phyloP scores from a whole-genome alignment of 2,113 vertebrate genomes.

The Sylvietta virens region DNA sequence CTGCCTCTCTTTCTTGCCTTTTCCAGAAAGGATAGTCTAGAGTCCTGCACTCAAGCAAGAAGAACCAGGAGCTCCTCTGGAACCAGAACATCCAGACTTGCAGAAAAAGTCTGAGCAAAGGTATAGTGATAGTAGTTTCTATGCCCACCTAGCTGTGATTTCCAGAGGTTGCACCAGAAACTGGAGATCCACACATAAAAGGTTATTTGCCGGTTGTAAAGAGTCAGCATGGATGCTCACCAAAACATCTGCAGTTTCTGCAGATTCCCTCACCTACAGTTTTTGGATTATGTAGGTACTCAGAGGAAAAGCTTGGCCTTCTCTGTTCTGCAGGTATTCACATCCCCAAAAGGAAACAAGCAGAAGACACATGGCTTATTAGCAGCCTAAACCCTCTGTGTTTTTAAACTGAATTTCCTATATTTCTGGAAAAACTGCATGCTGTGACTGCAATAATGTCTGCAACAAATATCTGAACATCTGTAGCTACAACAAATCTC shows the following conservation, averaged over 20 bases:
- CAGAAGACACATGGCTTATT: not conserved
- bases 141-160: not conserved
- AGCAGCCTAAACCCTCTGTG: not conserved
- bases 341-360: not conserved
- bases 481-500: not conserved
- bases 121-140: not conserved
- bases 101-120: not conserved
- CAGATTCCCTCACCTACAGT: not conserved
- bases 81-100: not conserved
- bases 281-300: not conserved
- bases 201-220: not conserved
- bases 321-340: not conserved
- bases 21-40: not conserved
- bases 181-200: not conserved
- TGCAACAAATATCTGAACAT: not conserved
- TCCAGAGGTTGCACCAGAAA: not conserved
- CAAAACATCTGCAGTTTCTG: not conserved
- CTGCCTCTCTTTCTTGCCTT: not conserved
- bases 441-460: not conserved
- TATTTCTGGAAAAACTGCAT: not conserved
- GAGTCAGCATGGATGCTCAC: not conserved
- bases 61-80: not conserved
- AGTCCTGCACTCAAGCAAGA: not conserved
- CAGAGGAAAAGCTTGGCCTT: not conserved
- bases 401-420: not conserved